Evolutionary conservation across 2,888 invertebrate species (phyloP), one percentile per base, ranked within the genome.

Genomic region (Deroplatys truncata): DNA sequence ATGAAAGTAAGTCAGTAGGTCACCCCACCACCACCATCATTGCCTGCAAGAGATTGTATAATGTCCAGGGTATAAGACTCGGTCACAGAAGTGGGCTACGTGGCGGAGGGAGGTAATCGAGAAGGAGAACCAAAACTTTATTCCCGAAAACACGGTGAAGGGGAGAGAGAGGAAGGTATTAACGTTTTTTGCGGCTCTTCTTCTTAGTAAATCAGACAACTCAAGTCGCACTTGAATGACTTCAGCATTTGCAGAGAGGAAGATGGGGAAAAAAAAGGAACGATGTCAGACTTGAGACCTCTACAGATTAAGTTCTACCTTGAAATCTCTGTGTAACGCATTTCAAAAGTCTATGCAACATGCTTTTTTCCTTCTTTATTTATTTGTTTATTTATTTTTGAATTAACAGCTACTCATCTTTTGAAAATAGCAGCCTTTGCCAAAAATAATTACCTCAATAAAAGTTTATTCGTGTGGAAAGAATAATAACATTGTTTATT

Each of bases 31-130:
- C 56, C 49, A 49, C 15, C 7, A 49, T n/a, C n/a, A n/a, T n/a
- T n/a, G n/a, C n/a, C n/a, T 49, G 56, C 15, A 5, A 56, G 16
- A 56, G 56, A 56, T 56, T 56, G 56, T 56, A 56, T 56, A 56
- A 56, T 72, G 56, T 20, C 56, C 56, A 72, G 56, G 56, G 56
- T 72, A 72, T 72, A 72, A 72, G 56, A 87, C 87, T 82, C 87
- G 87, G 87, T 87, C 87, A 87, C 87, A 87, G 28, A 87, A 83
- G 87, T 87, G 82, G 87, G 87, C 35, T 87, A 87, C 56, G 20
- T 20, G 56, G 20, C 56, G 56, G 56, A 56, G 56, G 56, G 56
- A 56, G 28, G 31, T 28, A n/a, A n/a, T n/a, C n/a, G n/a, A 82
- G 87, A 35, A 87, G 82, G 20, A 43, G 35, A 28, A 87, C 82